A percentile compares a stretch with the other conserved stretches of the same genome.
phyloP scores from a whole-genome alignment of 92 coral and sea anemone genomes.

The Parazoanthus darwini region DNA sequence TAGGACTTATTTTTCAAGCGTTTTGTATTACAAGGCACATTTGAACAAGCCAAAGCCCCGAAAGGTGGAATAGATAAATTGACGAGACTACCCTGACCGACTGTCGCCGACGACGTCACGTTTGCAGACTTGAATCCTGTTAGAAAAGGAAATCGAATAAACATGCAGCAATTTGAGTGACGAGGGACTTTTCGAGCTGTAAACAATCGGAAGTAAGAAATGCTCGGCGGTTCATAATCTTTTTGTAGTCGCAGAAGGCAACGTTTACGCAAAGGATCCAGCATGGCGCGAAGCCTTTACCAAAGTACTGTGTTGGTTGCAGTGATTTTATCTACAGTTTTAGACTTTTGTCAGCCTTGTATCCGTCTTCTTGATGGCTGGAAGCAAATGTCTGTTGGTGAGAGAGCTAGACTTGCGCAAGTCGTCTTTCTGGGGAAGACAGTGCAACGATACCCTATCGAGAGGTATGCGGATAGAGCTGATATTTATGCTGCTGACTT shows the following conservation, averaged over 20 bases:
- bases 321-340: conserved; percentile 50
- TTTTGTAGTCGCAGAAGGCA: background rate
- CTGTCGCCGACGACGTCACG: conserved; percentile 33
- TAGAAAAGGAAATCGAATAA: conserved; percentile 33
- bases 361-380: conserved; percentile 73
- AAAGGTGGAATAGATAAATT: conserved; percentile 8
- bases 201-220: conserved; percentile 15
- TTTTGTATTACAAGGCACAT: conserved; percentile 30
- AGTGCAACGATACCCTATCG: conserved; percentile 50
- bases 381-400: conserved; percentile 67
- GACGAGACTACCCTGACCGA: conserved; percentile 13
- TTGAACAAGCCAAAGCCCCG: background rate
- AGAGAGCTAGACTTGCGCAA: conserved; percentile 74
- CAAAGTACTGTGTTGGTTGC: conserved; percentile 5
- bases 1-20: too few species aligned
- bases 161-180: conserved; percentile 25
- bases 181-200: conserved; percentile 18
- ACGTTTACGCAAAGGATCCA: conserved; percentile 12
- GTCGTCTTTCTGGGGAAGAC: conserved; percentile 92
- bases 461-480: conserved; percentile 36
- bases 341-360: conserved; percentile 73
- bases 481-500: conserved; percentile 81
- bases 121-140: conserved; percentile 40
- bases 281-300: background rate
- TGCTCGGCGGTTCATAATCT: conserved; percentile 26